phyloP scores from a whole-genome alignment of 2,113 vertebrate genomes.

The Myrmecobius fasciatus region DNA sequence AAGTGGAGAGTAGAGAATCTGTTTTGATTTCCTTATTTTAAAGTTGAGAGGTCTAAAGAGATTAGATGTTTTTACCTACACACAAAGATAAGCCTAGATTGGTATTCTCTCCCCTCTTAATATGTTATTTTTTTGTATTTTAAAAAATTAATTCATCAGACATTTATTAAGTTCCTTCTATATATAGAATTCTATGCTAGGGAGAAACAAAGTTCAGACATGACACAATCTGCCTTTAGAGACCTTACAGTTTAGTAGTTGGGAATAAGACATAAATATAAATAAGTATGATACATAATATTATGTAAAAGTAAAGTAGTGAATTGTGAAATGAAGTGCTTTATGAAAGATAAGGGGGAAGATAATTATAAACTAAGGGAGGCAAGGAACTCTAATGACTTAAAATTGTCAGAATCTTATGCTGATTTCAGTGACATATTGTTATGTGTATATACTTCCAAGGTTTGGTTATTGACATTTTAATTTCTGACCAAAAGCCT shows the following conservation, averaged over 20 bases:
- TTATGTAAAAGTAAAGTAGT: constrained; percentile 7
- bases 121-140: background rate
- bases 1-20: background rate
- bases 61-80: background rate
- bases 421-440: background rate
- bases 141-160: background rate
- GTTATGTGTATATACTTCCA: background rate
- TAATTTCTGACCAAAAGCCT: background rate
- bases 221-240: background rate
- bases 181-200: constrained; percentile 17
- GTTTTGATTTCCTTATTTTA: background rate
- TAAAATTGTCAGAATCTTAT: background rate
- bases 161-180: constrained; percentile 6
- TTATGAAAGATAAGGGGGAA: background rate
- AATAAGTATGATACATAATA: background rate
- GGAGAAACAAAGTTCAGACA: constrained; percentile 9
- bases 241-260: background rate
- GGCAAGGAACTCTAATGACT: constrained; percentile 11
- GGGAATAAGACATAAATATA: constrained; percentile 27
- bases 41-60: background rate
- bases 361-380: background rate
- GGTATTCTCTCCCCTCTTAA: background rate
- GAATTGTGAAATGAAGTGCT: constrained; percentile 42
- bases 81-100: background rate
- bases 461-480: background rate